A percentile compares a stretch with the other conserved stretches of the same genome.
Conservation (phyloP, 2,888 invertebrate genomes). For the Euphydryas editha region DNA sequence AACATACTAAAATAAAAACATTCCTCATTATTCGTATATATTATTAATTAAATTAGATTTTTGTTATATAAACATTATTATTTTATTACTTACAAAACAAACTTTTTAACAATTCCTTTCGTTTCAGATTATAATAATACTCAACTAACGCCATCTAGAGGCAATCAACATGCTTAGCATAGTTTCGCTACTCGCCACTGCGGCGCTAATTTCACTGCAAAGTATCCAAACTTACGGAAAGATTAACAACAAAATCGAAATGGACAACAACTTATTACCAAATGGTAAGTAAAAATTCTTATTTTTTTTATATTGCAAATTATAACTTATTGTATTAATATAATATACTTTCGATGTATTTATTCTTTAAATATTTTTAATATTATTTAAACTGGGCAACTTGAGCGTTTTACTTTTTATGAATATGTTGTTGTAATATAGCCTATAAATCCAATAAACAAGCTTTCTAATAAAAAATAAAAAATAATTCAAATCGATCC, state of each 20-base stretch:
- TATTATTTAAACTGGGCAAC: too few species aligned
- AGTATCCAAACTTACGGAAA: slow-evolving; percentile 57
- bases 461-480: too few species aligned
- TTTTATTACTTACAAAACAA: not conserved
- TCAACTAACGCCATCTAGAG: slow-evolving; percentile 60
- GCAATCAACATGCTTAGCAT: slow-evolving; percentile 61
- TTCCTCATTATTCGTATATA: not conserved
- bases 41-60: too few species aligned
- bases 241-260: slow-evolving; percentile 52
- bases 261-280: slow-evolving; percentile 64
- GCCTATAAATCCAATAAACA: too few species aligned
- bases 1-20: not conserved
- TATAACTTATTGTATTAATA: too few species aligned
- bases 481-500: too few species aligned
- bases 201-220: slow-evolving; percentile 67
- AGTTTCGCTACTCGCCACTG: slow-evolving; percentile 68
- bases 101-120: not conserved
- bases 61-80: not conserved
- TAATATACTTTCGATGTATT: too few species aligned
- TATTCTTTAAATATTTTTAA: too few species aligned
- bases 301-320: not conserved
- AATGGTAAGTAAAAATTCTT: slow-evolving; percentile 58
- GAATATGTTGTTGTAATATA: too few species aligned
- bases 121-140: slow-evolving; percentile 40
- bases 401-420: too few species aligned